A percentile compares a stretch with the other conserved stretches of the same genome.
Conservation (phyloP, 2,113 vertebrate genomes). For the Calonectris borealis region DNA sequence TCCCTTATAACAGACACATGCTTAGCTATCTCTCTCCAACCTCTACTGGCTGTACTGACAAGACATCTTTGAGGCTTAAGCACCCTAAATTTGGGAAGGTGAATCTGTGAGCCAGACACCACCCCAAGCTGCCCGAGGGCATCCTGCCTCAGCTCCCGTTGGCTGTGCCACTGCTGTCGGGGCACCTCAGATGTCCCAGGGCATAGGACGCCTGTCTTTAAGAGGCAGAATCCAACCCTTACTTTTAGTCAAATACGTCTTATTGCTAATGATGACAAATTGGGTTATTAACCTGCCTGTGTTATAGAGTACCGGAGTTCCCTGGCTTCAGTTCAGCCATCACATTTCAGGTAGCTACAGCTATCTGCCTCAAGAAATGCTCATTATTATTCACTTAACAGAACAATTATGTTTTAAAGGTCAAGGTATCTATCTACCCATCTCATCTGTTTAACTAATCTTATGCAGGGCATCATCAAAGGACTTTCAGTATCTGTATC, state of each 20-base stretch:
- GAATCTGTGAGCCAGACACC: neutral
- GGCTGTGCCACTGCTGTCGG: neutral
- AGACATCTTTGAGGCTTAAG: neutral
- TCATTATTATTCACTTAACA: constrained; percentile 54
- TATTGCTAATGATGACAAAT: constrained; percentile 30
- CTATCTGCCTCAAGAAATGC: constrained; percentile 19
- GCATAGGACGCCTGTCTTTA: neutral
- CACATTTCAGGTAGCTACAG: constrained; percentile 38
- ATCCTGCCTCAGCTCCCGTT: neutral
- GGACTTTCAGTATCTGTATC: neutral
- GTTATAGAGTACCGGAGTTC: neutral
- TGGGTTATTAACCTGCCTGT: constrained; percentile 15
- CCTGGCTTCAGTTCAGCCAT: constrained; percentile 42
- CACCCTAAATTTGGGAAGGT: neutral
- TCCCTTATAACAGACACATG: neutral
- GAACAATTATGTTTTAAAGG: constrained; percentile 60
- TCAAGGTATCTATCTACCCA: constrained; percentile 16
- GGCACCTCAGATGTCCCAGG: neutral
- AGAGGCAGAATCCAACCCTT: neutral
- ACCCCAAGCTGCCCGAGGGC: neutral
- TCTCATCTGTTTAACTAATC: constrained; percentile 31
- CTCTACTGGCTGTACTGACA: neutral
- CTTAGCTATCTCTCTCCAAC: neutral
- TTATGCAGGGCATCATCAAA: neutral
- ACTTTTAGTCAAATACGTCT: neutral